Percentiles rank a stretch among this genome's conserved stretches.
Conservation (phyloP, 2,113 vertebrate species). For the Protobothrops flavoviridis region DNA sequence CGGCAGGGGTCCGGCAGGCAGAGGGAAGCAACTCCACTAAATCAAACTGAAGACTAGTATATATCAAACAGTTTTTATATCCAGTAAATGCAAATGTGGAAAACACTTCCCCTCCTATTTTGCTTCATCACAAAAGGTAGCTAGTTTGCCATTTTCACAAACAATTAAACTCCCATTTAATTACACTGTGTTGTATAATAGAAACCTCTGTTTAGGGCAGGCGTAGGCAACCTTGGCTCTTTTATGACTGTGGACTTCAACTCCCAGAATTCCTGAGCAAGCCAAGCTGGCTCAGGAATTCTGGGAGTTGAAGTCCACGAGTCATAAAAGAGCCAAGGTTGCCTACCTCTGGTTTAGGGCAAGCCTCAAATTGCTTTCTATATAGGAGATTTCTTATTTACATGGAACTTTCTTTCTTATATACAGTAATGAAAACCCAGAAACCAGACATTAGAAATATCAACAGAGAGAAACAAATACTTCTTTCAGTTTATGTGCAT, state of each 20-base stretch:
- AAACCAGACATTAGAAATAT: background rate
- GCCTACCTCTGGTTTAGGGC: too few relatives aligned
- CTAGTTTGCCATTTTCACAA: background rate
- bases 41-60: background rate
- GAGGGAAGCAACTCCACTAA: background rate
- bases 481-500: background rate
- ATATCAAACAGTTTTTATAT: background rate
- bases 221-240: too few relatives aligned
- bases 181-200: background rate
- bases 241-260: too few relatives aligned
- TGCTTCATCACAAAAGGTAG: background rate
- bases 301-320: too few relatives aligned
- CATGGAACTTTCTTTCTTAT: background rate
- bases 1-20: too few relatives aligned
- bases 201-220: background rate
- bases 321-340: too few relatives aligned
- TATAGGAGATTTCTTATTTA: background rate
- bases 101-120: background rate
- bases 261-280: too few relatives aligned
- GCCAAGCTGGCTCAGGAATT: too few relatives aligned
- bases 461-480: background rate
- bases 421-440: background rate
- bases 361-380: background rate
- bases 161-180: background rate
- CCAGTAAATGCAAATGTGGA: background rate